Evolutionary conservation across 2,113 vertebrate genomes (phyloP), one percentile per base, ranked within the genome.

Genomic region (human (Homo sapiens)): DNA sequence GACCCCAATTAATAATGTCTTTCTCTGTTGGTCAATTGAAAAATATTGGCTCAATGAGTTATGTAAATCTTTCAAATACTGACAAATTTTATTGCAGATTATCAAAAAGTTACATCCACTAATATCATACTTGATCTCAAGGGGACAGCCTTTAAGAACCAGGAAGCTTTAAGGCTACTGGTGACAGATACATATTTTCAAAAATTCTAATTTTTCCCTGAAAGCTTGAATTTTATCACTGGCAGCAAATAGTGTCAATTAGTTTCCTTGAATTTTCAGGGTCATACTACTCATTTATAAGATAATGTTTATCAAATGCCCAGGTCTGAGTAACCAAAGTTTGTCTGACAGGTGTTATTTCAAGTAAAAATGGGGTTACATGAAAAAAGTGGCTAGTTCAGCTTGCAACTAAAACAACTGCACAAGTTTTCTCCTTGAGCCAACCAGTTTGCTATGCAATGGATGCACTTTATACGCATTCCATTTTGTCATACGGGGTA

Each of bases 141-240:
- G 43, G 38, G 45, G 27, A 50, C 27, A 89, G 6, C 20, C 59
- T 90, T 94, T 61, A 75, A 82, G 25, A 81, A 59, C 0, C 52
- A 23, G 12, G n/a, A 89, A 35, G n/a, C 30, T 90, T 97, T 83
- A 5, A 70, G 20, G 61, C 61, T 85, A 75, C 76, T 61, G 18
- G 27, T 48, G n/a, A 10, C 10, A 94, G 50, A 93, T 8, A 83
- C 12, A n/a, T 50, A 72, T 86, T 48, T 87, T 78, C 43, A 30
- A 73, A 92, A 97, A 40, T 72, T 72, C 32, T 40, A 70, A 6
- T 40, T 91, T 68, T 87, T 94, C 61, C 82, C 88, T 87, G 12
- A 94, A 91, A 79, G 70, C 43, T 59, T 88, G 12, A 79, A 50
- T 89, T 92, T 84, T 89, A 84, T 84, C 38, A 94, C 13, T 79